Base-by-base conservation (phyloP, 2,797 vertebrate species). In the Cottoperca gobio region DNA sequence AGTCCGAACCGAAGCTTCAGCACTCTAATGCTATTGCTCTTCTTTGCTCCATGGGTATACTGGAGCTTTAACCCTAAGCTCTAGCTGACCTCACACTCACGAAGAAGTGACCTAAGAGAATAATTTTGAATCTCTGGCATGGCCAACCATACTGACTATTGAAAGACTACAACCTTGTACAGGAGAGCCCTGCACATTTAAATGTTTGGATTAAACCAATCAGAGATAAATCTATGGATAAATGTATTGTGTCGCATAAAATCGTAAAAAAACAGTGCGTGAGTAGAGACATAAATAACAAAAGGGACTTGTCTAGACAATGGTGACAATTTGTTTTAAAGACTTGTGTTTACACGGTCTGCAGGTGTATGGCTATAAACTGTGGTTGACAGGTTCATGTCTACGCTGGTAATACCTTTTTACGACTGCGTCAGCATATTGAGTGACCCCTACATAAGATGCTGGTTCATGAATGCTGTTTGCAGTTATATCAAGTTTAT, bases 401-500 rank as follows among this genome's bases (percentile, higher is more conserved):
- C n/a, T 14, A 46, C 28, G 11, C 50, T 31, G 26, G 45, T 73
- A 68, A 71, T 68, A 49, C 17, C 26, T 57, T 67, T 64, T 59
- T 60, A 33, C 10, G 33, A 37, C 52, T 65, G 49, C 3, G 8
- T 64, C 54, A 58, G 40, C 42, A 39, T 50, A 28, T 33, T 60
- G 46, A 73, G 52, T 45, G 26, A 35, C 8, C 12, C 19, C 26
- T 26, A 60, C 26, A 67, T 65, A 54, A 50, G 23, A 37, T 70
- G 54, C 45, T 48, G 45, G 21, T 69, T 54, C 42, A 49, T 39
- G 6, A 45, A 54, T 61, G 49, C 28, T 48, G 53, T 74, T 70
- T 13, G 39, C 52, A 67, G 65, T 73, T 52, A 63, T 70, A 55
- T 84, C 24, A 63, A 26, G 23, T 74, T 79, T 35, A 79, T 65